Base-by-base conservation (phyloP, 2,888 invertebrate species). In the Ophion ellenae region DNA sequence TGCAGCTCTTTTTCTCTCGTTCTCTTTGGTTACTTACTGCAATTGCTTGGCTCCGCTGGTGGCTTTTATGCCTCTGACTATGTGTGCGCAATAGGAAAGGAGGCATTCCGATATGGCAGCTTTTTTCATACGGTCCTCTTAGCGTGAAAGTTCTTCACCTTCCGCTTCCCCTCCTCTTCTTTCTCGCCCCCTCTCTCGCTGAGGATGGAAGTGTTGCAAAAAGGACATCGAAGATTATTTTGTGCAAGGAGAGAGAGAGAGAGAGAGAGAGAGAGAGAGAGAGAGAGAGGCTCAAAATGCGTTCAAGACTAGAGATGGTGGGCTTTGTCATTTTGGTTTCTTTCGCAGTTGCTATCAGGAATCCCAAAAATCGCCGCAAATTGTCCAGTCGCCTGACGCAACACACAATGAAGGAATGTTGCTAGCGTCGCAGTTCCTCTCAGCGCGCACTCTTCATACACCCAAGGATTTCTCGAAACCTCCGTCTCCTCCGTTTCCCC, bases 121-220 rank as follows among this genome's bases (percentile, higher is more conserved):
- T 53, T 81, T 59, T 89, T 64, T 69, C 77, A 78, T 78, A 40
- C 45, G 71, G 53, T 87, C 89, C 90, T 88, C 89, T 90, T 90
- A 90, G 90, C 91, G 91, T 90, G 91, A 92, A 91, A 91, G 91
- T 92, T 91, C 88, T 89, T 90, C 90, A 81, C 89, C 89, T 70
- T 89, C 89, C 86, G 85, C 83, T 81, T 75, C 86, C 83, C 85
- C 84, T 82, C 81, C 85, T 77, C 66, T 63, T 77, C 59, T 71
- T 81, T 17, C 9, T 28, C 11, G 2, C 32, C 10, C 36, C 7
- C 24, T n/a, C 9, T 63, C 57, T 32, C 9, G 20, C 40, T 20
- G 20, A 24, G 24, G 24, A 24, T 61, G 59, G 61, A 0, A 20
- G 9, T 57, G n/a, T 73, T 73, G 59, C 5, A 36, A 74, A 74